These are phyloP conservation scores for Nycticryphes semicollaris DNA, from an alignment of 2,113 vertebrate genomes.

Conservation along the genomic window DNA sequence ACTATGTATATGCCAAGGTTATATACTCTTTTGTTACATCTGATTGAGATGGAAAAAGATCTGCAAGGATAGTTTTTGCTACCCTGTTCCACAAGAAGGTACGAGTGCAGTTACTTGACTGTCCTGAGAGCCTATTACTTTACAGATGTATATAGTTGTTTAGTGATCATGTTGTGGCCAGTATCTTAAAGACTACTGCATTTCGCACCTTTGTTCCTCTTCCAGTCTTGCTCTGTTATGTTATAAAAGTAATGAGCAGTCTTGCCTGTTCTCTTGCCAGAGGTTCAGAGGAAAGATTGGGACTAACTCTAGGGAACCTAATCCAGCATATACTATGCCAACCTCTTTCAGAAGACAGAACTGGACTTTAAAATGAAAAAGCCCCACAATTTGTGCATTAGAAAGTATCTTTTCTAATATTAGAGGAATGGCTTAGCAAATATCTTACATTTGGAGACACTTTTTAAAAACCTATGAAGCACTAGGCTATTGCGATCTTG, in stretches of 20 bases:
- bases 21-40: slow-evolving; percentile 13
- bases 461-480: not conserved
- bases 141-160: slow-evolving; percentile 47
- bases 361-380: not conserved
- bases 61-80: not conserved
- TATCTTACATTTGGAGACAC: not conserved
- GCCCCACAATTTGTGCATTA: not conserved
- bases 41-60: not conserved
- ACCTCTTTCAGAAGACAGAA: not conserved
- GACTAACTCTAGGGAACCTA: not conserved
- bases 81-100: not conserved
- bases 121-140: not conserved
- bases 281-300: not conserved
- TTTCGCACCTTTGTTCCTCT: slow-evolving; percentile 58
- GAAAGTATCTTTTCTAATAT: not conserved
- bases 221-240: not conserved
- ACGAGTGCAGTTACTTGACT: not conserved
- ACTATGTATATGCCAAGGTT: not conserved
- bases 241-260: not conserved
- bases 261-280: not conserved
- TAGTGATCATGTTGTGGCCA: slow-evolving; percentile 54
- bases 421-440: not conserved
- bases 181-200: slow-evolving; percentile 63
- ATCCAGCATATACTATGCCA: not conserved
- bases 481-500: not conserved